Conservation (phyloP, 2,888 invertebrate genomes). For the Rhorus exstirpatorius region DNA sequence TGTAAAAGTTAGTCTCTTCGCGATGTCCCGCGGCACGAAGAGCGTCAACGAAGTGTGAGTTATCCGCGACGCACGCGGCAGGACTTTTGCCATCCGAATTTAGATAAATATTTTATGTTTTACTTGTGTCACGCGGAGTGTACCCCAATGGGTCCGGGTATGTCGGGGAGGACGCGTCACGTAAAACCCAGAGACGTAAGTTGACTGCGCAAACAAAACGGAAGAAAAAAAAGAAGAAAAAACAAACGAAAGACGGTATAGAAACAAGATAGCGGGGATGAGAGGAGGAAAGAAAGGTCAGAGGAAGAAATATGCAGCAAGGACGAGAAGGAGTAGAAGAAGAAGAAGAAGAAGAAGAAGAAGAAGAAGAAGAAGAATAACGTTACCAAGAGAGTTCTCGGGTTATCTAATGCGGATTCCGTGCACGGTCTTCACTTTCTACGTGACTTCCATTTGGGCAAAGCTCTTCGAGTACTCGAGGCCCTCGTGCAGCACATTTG, state of each 20-base stretch:
- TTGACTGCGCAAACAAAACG: slow-evolving; percentile 26
- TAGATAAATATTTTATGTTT: slow-evolving; percentile 57
- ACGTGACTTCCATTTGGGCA: slow-evolving; percentile 68
- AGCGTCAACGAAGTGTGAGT: not conserved
- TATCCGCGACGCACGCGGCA: slow-evolving; percentile 4
- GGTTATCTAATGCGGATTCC: slow-evolving; percentile 70
- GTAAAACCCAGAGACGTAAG: slow-evolving; percentile 36
- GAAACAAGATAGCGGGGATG: not conserved
- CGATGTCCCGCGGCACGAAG: no score
- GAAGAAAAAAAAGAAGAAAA: slow-evolving; percentile 6
- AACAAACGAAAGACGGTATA: not conserved
- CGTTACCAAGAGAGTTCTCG: slow-evolving; percentile 36
- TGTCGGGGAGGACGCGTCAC: slow-evolving; percentile 10
- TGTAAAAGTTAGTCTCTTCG: no score
- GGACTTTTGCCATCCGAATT: slow-evolving; percentile 34
- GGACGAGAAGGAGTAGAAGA: not conserved
- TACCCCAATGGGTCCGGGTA: not conserved
- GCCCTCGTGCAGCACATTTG: slow-evolving; percentile 64
- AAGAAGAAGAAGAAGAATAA: not conserved
- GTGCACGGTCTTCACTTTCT: slow-evolving; percentile 70
- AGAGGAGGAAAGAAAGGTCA: slow-evolving; percentile 16
- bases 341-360: not conserved
- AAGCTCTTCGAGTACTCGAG: slow-evolving; percentile 45
- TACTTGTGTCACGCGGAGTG: slow-evolving; percentile 28
- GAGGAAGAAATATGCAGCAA: slow-evolving; percentile 21